Conservation (phyloP, 2,888 invertebrate genomes). For the Drosophila diplacantha region DNA sequence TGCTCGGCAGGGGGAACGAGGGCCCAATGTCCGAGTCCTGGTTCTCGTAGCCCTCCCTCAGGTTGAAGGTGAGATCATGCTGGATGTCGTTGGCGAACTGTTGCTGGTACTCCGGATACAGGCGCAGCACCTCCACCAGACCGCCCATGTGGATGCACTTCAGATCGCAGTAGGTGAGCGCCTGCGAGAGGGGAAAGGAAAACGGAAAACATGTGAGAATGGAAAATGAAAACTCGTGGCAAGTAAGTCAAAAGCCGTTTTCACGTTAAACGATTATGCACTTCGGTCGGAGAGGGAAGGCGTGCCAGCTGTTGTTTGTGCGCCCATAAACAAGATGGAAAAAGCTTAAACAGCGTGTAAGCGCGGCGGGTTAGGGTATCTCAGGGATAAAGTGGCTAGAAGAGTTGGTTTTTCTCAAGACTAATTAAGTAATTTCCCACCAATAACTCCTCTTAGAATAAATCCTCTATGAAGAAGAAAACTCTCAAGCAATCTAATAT, state of each 20-base stretch:
- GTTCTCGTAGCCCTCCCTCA: slow-evolving; percentile 94
- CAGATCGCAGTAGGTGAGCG: slow-evolving; percentile 96
- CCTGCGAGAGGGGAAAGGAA: slow-evolving; percentile 78
- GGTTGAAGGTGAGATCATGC: slow-evolving; percentile 95
- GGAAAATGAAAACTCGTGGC: slow-evolving; percentile 15
- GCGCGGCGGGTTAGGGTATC: not conserved
- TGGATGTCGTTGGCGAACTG: slow-evolving; percentile 96
- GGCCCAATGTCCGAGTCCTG: slow-evolving; percentile 80
- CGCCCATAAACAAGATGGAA: slow-evolving; percentile 24
- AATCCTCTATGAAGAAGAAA: not conserved
- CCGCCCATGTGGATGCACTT: slow-evolving; percentile 96
- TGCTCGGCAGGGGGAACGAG: slow-evolving; percentile 87
- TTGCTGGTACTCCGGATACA: slow-evolving; percentile 96
- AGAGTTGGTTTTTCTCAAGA: not conserved
- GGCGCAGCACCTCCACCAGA: slow-evolving; percentile 89
- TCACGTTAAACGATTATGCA: slow-evolving; percentile 53
- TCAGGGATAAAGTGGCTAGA: not conserved
- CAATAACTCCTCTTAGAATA: too few species aligned
- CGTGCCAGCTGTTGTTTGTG: slow-evolving; percentile 18
- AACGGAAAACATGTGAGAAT: slow-evolving; percentile 16
- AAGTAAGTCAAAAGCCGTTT: slow-evolving; percentile 36
- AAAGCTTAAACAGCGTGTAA: slow-evolving; percentile 24
- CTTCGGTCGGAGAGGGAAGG: slow-evolving; percentile 11
- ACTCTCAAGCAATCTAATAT: too few species aligned
- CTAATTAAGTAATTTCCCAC: not conserved